Evolutionary conservation across 2,113 vertebrate species (phyloP), one percentile per base, ranked within the genome.

Genomic region (Eurystomus gularis): DNA sequence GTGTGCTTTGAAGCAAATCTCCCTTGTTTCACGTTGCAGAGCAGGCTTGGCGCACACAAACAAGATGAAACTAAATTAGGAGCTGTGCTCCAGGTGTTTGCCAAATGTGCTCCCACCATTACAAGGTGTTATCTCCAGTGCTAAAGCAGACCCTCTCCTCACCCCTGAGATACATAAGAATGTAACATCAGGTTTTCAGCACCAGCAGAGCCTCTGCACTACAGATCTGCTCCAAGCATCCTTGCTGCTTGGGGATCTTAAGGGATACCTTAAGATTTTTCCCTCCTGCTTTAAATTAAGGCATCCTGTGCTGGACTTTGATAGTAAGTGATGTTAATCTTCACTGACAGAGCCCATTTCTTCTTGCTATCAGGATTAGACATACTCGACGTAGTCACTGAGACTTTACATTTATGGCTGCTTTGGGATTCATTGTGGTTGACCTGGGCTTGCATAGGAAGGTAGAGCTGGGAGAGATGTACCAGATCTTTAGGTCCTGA

Each of bases 11-110:
- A 68, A 62, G 85, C n/a, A 21, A 44, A 62, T 25, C 44, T 66
- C 6, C n/a, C 4, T 23, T 1, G 2, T 66, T 84, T 49, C 48
- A 13, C 0, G 0, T 18, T 44, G 52, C 48, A 55, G 28, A 42
- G 65, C 29, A 18, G 28, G 26, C 37, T 60, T 54, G 23, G 42
- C 39, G 3, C 1, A 2, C 7, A 4, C 23, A 55, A 19, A 55
- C 6, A 11, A 49, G 33, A 19, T 52, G 54, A 52, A 88, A 73
- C 18, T 48, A 21, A 26, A 2, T n/a, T 29, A 42, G 46, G 37
- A 66, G 37, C 11, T 89, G 69, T 42, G 78, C 46, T 71, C 26
- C 20, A 33, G 55, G 23, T 69, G 39, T 33, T 3, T 60, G 46
- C 11, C 55, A 49, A 4, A 49, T 37, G 71, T 28, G 21, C 17